Evolutionary conservation across 2,888 invertebrate species (phyloP).

Genomic region (Dolomedes plantarius): DNA sequence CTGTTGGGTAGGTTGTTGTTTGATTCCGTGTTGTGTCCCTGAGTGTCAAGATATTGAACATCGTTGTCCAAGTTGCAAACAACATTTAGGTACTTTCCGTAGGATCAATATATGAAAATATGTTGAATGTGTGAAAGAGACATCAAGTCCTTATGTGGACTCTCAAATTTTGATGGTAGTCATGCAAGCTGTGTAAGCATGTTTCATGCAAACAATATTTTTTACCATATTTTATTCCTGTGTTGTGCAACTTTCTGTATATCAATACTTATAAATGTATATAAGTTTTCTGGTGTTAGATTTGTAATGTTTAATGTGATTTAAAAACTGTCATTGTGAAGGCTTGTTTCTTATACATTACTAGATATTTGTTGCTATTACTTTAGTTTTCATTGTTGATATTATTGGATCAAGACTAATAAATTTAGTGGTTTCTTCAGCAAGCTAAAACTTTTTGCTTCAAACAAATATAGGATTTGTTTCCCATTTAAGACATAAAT

Average conservation of each 20-base stretch:
- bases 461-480: no score
- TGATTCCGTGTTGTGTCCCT: conserved; percentile 94
- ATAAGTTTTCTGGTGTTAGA: conserved; percentile 3
- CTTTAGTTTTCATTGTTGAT: no score
- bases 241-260: conserved; percentile 16
- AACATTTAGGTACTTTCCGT: conserved; percentile 85
- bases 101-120: conserved; percentile 59
- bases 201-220: conserved; percentile 33
- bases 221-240: conserved; percentile 44
- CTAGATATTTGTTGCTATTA: no score
- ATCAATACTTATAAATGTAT: conserved; percentile 12
- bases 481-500: no score
- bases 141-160: no score
- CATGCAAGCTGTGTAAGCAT: conserved; percentile 32
- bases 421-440: no score
- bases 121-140: neutral
- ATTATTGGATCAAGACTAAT: no score
- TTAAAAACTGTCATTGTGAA: no score
- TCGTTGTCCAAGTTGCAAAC: conserved; percentile 89
- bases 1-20: conserved; percentile 89
- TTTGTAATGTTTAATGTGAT: neutral
- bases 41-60: conserved; percentile 94
- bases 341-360: no score
- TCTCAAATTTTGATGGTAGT: conserved; percentile 7
- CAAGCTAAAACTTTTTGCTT: no score